Base-by-base conservation (phyloP, 2,797 vertebrate genomes). In the Sebastes kiyomatsui region DNA sequence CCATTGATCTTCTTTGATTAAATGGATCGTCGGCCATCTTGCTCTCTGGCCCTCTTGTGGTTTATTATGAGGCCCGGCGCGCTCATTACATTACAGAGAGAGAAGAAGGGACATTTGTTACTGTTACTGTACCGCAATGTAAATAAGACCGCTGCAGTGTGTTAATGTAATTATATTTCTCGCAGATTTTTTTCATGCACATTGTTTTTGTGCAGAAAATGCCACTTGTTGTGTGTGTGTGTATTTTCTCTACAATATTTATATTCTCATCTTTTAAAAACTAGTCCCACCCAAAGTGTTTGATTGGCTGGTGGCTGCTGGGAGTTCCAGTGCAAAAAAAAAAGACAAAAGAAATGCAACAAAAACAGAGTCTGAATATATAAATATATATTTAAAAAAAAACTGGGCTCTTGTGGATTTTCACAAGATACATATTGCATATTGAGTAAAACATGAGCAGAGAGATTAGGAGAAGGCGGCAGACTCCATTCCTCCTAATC, bases 1-100 rank as follows among this genome's bases (percentile, higher is more conserved):
- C 30, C 82, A 91, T 92, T 86, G 91, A 90, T 93, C 84, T 46
- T 11, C 80, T 91, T 83, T 94, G 92, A 93, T 94, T 92, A 94
- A 94, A 92, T 93, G 88, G 91, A 81, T 85, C 20, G 78, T 59
- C 79, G 67, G 86, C 88, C 90, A 88, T 93, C 85, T 87, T 74
- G 77, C 82, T 87, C 70, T 58, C 79, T 71, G 52, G 73, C 79
- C 67, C 61, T 76, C 62, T 67, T n/a, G 79, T 67, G 79, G 70
- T 87, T 89, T 90, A 83, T 91, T 85, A 84, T 27, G 77, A 76
- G 82, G n/a, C 74, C 25, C 60, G 22, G 71, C 23, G 32, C 3
- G 38, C 80, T 91, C 86, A 79, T 92, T 88, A 80, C 89, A 88
- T 91, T 88, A 90, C 82, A 74, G 81, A 32, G 4, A 22, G 77